Percentiles rank a stretch among this genome's conserved stretches.
These are phyloP conservation scores for Netelia virgata DNA, from an alignment of 2,888 invertebrate genomes.

Conservation along the genomic window DNA sequence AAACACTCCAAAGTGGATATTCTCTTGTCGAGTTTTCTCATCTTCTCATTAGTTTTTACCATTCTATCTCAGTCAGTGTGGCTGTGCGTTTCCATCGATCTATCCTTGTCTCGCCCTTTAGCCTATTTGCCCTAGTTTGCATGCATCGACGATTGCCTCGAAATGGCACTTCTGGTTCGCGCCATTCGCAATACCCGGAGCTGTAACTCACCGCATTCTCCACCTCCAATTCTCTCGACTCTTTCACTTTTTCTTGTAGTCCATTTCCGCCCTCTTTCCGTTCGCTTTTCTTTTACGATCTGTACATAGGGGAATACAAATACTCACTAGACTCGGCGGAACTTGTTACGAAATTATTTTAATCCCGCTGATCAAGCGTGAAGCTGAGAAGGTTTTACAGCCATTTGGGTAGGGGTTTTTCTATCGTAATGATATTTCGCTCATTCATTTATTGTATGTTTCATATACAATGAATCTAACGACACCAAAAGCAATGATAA, in stretches of 20 bases:
- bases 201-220: slow-evolving; percentile 45
- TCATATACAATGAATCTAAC: no score
- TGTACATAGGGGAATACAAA: slow-evolving; percentile 22
- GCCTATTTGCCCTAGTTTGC: slow-evolving; percentile 52
- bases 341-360: slow-evolving; percentile 39
- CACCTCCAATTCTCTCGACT: slow-evolving; percentile 8
- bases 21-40: slow-evolving; percentile 54
- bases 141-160: slow-evolving; percentile 66
- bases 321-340: neutral
- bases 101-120: neutral
- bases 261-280: slow-evolving; percentile 19
- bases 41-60: slow-evolving; percentile 56
- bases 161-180: slow-evolving; percentile 63
- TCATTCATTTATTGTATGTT: neutral
- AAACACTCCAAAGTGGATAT: slow-evolving; percentile 51
- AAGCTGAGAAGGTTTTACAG: neutral
- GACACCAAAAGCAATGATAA: no score
- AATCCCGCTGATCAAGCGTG: neutral
- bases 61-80: slow-evolving; percentile 44
- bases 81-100: slow-evolving; percentile 21
- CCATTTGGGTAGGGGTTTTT: neutral
- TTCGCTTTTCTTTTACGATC: slow-evolving; percentile 31
- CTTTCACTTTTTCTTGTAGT: slow-evolving; percentile 44
- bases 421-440: neutral
- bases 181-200: slow-evolving; percentile 58